These are phyloP conservation scores for Dasypogon diadema DNA, from an alignment of 2,888 invertebrate species.

Conservation along the genomic window DNA sequence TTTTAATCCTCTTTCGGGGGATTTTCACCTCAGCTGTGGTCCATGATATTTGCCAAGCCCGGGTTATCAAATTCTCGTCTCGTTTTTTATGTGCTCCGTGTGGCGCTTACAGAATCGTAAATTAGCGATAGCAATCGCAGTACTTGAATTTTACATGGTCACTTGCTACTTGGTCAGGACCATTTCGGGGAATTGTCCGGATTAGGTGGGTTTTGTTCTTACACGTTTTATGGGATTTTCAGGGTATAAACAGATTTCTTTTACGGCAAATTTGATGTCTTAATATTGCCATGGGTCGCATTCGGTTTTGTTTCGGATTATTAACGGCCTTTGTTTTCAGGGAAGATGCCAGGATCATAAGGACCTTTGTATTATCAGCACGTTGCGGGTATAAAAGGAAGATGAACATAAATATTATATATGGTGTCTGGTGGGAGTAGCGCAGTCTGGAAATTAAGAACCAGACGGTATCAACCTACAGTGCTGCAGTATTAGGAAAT, in stretches of 20 bases:
- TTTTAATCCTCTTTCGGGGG: conserved; percentile 44
- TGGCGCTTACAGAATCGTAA: conserved; percentile 49
- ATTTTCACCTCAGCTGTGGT: conserved; percentile 24
- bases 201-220: conserved; percentile 45
- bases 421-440: background rate
- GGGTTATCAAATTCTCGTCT: conserved; percentile 48
- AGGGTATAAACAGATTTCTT: conserved; percentile 32
- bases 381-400: conserved; percentile 14
- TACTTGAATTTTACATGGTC: conserved; percentile 16
- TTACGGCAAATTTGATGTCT: conserved; percentile 47
- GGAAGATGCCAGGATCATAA: background rate
- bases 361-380: conserved; percentile 30
- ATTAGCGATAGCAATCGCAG: conserved; percentile 47
- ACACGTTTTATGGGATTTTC: conserved; percentile 30
- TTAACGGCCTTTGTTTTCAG: conserved; percentile 10
- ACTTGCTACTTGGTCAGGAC: background rate
- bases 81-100: conserved; percentile 39
- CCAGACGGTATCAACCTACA: too few species aligned
- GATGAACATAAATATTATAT: conserved; percentile 17
- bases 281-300: conserved; percentile 8
- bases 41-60: conserved; percentile 30
- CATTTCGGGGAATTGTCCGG: conserved; percentile 31
- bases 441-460: background rate
- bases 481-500: too few species aligned
- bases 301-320: background rate